Evolutionary conservation across 2,888 invertebrate species (phyloP), one percentile per base, ranked within the genome.

Genomic region (Synanthedon myopaeformis): DNA sequence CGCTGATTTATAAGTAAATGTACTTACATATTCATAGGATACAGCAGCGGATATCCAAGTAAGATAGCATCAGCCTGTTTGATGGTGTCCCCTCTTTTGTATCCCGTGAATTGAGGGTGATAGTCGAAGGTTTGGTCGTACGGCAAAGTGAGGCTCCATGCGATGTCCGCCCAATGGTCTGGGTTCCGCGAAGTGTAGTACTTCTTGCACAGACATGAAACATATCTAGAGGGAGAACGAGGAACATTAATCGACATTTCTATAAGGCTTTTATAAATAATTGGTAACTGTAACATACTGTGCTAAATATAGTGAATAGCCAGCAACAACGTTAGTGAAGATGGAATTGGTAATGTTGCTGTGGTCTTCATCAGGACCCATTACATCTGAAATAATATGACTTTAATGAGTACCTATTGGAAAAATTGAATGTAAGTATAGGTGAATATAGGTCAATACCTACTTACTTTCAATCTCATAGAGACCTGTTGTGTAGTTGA

Each of bases 341-440:
- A 78, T 89, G 4, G 90, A 90, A 56, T 91, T 90, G 17, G 83
- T 85, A 1, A 91, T 76, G 61, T 90, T 88, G 23, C 66, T 75
- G 63, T 90, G 90, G 65, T 90, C 90, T 78, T 91, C 91, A 59
- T 91, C 91, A 0, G 91, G 91, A 1, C 91, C 91, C 90, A 91
- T 91, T 4, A 91, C 89, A 72, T 86, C 89, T 90, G 62, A 49
- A 35, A 35, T 35, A 35, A 35, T 35, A 35, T 35, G 35, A 35
- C 10, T 35, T 35, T 10, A 35, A 10, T 35, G 10, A 35, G 12
- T 13, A n/a, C 10, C 8, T 45, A 14, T 8, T 11, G n/a, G 12
- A n/a, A 45, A 8, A 45, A 8, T 12, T n/a, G 0, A 45, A 45
- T 45, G 45, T 14, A 42, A 42, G 10, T 49, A 10, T 12, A 14